These are phyloP conservation scores for Halcyon senegalensis DNA, from an alignment of 2,113 vertebrate species.

Conservation along the genomic window DNA sequence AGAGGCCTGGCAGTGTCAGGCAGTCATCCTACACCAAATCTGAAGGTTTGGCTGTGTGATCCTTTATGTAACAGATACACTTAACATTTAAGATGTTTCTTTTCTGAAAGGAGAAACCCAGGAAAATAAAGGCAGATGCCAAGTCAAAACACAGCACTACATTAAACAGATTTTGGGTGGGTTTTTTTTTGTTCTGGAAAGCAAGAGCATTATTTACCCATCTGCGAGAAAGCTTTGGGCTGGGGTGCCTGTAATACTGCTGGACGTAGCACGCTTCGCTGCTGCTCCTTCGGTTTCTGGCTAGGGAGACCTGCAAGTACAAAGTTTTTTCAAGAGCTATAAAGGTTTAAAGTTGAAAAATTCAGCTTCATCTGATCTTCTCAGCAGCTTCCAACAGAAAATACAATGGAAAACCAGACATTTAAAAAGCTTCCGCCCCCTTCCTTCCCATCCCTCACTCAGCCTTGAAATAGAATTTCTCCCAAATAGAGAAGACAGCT, in stretches of 20 bases:
- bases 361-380: neutral
- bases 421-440: neutral
- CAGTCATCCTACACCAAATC: neutral
- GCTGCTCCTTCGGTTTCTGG: slow-evolving; percentile 97
- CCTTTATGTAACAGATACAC: neutral
- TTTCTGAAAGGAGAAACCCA: neutral
- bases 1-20: neutral
- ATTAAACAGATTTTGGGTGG: neutral
- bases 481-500: neutral
- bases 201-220: slow-evolving; percentile 78
- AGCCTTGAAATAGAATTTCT: neutral
- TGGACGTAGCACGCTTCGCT: slow-evolving; percentile 94
- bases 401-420: neutral
- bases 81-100: neutral
- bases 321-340: neutral
- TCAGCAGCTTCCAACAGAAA: neutral
- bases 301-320: slow-evolving; percentile 88
- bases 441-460: neutral
- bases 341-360: neutral
- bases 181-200: neutral
- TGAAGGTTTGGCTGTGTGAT: neutral
- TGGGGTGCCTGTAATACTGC: slow-evolving; percentile 93
- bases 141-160: neutral
- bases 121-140: neutral
- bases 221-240: slow-evolving; percentile 86